These are phyloP conservation scores for Hemitrygon akajei DNA, from an alignment of 2,797 vertebrate genomes.

Conservation along the genomic window DNA sequence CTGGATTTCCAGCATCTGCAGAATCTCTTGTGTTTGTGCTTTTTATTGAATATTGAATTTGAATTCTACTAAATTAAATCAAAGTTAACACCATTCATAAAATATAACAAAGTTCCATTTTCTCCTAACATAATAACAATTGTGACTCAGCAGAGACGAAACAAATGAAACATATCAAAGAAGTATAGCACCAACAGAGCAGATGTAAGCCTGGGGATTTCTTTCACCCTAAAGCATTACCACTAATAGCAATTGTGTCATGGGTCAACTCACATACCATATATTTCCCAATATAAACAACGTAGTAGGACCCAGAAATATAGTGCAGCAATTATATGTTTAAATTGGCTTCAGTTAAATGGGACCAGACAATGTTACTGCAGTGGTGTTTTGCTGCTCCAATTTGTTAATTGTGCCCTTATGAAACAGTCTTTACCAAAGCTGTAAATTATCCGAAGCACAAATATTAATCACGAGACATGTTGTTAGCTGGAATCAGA, in stretches of 20 bases:
- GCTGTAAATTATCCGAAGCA: neutral
- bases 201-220: neutral
- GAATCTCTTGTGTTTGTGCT: too few relatives aligned
- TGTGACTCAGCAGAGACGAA: neutral
- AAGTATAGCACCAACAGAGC: neutral
- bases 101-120: neutral
- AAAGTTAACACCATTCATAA: neutral
- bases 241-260: neutral
- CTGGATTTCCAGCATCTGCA: too few relatives aligned
- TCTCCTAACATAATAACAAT: neutral
- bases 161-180: neutral
- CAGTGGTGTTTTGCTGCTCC: neutral
- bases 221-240: neutral
- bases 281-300: slow-evolving; percentile 1
- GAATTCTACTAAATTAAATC: neutral
- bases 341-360: neutral
- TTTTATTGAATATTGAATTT: too few relatives aligned
- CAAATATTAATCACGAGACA: neutral
- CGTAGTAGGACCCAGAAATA: neutral
- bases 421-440: neutral
- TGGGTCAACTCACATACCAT: neutral
- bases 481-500: neutral
- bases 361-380: neutral
- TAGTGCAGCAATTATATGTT: neutral
- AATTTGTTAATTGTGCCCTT: neutral